Percentiles rank a stretch among this genome's conserved stretches.
These are phyloP conservation scores for Muscidifurax raptorellus DNA, from an alignment of 1,140 invertebrate genomes.

Conservation along the genomic window DNA sequence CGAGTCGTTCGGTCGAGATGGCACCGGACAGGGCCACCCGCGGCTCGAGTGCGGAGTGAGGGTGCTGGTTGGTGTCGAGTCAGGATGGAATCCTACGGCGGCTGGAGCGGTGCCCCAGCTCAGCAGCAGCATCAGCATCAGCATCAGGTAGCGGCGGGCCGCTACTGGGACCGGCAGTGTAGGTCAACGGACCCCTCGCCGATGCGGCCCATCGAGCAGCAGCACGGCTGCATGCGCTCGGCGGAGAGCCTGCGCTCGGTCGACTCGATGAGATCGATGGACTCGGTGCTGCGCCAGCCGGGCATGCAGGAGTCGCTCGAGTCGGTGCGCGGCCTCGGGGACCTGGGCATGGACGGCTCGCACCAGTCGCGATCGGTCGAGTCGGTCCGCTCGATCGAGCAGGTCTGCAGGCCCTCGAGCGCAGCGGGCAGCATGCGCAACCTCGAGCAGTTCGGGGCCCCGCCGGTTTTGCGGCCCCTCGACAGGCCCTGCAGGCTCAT, in stretches of 20 bases:
- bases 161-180: constrained; percentile 72
- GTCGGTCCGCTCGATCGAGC: constrained; percentile 59
- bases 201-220: constrained; percentile 69
- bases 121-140: neutral
- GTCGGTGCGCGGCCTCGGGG: neutral
- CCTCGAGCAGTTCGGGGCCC: constrained; percentile 60
- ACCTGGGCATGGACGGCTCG: constrained; percentile 45
- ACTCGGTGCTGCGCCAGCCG: constrained; percentile 56
- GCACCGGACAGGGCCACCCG: constrained; percentile 67
- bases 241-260: constrained; percentile 71
- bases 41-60: neutral
- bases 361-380: constrained; percentile 67
- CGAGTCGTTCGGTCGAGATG: constrained; percentile 53
- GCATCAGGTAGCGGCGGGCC: neutral
- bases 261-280: constrained; percentile 72
- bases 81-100: constrained; percentile 17
- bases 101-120: neutral
- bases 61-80: constrained; percentile 50
- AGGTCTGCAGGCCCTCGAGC: constrained; percentile 48
- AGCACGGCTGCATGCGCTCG: constrained; percentile 67
- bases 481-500: constrained; percentile 70
- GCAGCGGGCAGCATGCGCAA: constrained; percentile 43
- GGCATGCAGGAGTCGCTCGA: neutral
- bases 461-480: constrained; percentile 59
- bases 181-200: constrained; percentile 73